These are phyloP conservation scores for Saccopteryx leptura DNA, from an alignment of 2,113 vertebrate species.

Conservation along the genomic window DNA sequence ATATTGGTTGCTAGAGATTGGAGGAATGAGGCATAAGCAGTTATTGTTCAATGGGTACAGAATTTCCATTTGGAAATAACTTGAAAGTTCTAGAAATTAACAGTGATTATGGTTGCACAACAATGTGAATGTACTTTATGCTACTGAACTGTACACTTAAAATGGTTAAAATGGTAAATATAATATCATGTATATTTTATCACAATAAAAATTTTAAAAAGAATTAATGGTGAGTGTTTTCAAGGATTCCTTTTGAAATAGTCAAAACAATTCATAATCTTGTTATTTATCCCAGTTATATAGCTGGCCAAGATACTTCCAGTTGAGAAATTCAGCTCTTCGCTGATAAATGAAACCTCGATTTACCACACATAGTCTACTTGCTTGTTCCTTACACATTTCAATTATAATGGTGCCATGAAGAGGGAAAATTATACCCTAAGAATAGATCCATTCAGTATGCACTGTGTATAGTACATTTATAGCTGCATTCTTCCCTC, in stretches of 20 bases:
- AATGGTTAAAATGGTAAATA: not conserved
- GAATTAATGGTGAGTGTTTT: not conserved
- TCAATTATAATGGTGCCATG: conserved; percentile 49
- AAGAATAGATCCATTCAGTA: conserved; percentile 45
- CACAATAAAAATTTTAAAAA: not conserved
- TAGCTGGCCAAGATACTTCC: not conserved
- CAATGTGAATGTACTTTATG: not conserved
- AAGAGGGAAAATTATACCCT: conserved; percentile 59
- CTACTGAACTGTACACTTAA: not conserved
- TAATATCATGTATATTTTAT: not conserved
- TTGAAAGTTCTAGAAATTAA: not conserved
- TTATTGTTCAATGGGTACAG: not conserved
- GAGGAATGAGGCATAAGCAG: not conserved
- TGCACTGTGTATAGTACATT: not conserved
- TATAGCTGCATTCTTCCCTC: not conserved
- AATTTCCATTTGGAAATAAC: conserved; percentile 38
- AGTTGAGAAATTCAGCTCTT: not conserved
- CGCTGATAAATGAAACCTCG: conserved; percentile 32
- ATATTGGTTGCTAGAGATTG: not conserved
- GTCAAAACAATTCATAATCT: not conserved
- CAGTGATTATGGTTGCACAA: not conserved
- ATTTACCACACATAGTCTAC: conserved; percentile 48
- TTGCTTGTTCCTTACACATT: conserved; percentile 36
- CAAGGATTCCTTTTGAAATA: not conserved
- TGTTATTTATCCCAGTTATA: not conserved